A percentile compares a stretch with the other conserved stretches of the same genome.
phyloP scores from a whole-genome alignment of 2,797 vertebrate genomes.

The Novumbra hubbsi region DNA sequence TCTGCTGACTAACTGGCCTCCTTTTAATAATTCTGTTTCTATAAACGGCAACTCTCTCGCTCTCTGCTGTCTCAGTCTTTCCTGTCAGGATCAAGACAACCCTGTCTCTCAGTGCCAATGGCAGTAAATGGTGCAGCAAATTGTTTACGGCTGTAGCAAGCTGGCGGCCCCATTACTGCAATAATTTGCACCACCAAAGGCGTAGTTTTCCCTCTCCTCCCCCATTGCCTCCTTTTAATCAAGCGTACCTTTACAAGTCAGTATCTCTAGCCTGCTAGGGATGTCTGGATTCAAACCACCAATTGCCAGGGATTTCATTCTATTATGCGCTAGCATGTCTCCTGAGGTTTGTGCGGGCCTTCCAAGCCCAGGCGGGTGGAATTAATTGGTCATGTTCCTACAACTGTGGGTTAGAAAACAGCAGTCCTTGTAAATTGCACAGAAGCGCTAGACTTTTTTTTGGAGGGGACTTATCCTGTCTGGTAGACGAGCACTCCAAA shows the following conservation, averaged over 20 bases:
- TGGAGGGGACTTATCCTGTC: background rate
- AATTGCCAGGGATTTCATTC: slow-evolving; percentile 11
- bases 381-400: slow-evolving; percentile 18
- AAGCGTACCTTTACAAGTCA: background rate
- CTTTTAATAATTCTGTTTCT: background rate
- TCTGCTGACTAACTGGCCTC: background rate
- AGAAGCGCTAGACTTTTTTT: background rate
- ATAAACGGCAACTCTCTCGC: background rate
- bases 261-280: background rate
- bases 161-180: background rate
- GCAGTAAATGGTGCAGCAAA: slow-evolving; percentile 4
- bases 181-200: background rate
- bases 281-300: slow-evolving; percentile 1
- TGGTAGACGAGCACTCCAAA: background rate
- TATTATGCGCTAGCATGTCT: background rate
- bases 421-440: slow-evolving; percentile 9
- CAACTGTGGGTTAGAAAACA: slow-evolving; percentile 8
- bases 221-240: slow-evolving; percentile 8
- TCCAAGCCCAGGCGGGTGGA: slow-evolving; percentile 5
- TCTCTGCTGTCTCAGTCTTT: slow-evolving; percentile 1
- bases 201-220: background rate
- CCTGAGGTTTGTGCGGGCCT: background rate
- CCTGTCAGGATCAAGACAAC: background rate
- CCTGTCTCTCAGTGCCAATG: background rate
- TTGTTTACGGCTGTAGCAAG: slow-evolving; percentile 1